Conservation (phyloP, 1,140 invertebrate species). For the Drosophila nasuta region DNA sequence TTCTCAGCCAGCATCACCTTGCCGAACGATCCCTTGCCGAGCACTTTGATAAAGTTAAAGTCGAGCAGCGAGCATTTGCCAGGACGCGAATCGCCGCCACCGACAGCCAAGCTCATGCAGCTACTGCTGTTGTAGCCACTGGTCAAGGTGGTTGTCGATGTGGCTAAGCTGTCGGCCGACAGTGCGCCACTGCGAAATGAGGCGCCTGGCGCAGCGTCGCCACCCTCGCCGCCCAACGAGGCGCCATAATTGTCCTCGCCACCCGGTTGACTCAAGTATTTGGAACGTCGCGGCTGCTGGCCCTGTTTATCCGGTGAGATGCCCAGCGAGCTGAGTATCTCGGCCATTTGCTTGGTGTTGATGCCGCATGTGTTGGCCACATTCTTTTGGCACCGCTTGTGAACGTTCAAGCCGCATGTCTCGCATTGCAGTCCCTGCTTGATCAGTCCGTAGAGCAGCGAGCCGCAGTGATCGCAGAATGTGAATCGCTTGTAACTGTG, state of each 20-base stretch:
- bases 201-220: slow-evolving; percentile 61
- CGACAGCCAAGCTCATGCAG: slow-evolving; percentile 62
- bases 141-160: slow-evolving; percentile 68
- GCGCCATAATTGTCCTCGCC: slow-evolving; percentile 85
- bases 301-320: slow-evolving; percentile 95
- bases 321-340: slow-evolving; percentile 95
- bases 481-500: slow-evolving; percentile 99
- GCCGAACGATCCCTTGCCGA: slow-evolving; percentile 99
- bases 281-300: slow-evolving; percentile 88
- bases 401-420: slow-evolving; percentile 98
- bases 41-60: slow-evolving; percentile 98
- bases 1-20: slow-evolving; percentile 99
- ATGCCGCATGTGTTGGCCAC: slow-evolving; percentile 99
- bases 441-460: slow-evolving; percentile 95
- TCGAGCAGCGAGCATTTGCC: slow-evolving; percentile 92
- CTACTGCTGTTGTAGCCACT: slow-evolving; percentile 77
- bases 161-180: slow-evolving; percentile 69
- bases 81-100: slow-evolving; percentile 83
- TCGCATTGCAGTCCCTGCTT: slow-evolving; percentile 99
- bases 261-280: slow-evolving; percentile 86
- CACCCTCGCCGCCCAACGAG: slow-evolving; percentile 61
- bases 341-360: slow-evolving; percentile 97
- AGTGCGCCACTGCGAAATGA: slow-evolving; percentile 72
- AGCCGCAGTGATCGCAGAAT: slow-evolving; percentile 99
- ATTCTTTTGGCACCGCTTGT: slow-evolving; percentile 99